phyloP scores from a whole-genome alignment of 2,888 invertebrate genomes.

The Ophraella communa region DNA sequence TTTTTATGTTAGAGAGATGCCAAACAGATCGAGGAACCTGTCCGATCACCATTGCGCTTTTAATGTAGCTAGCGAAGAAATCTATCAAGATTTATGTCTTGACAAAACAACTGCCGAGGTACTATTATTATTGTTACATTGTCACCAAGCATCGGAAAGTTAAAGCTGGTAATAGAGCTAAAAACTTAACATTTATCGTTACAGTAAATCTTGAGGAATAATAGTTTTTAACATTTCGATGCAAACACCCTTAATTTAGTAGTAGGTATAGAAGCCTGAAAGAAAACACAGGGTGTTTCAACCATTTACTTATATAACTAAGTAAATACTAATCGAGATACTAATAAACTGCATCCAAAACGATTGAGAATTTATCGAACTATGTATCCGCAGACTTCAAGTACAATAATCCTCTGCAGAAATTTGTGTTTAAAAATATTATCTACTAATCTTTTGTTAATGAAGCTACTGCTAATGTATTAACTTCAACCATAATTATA shows the following conservation, averaged over 20 bases:
- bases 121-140: slow-evolving; percentile 35
- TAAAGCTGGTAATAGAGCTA: neutral
- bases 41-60: slow-evolving; percentile 43
- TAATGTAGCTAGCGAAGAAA: slow-evolving; percentile 80
- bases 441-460: too few relatives aligned
- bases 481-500: too few relatives aligned
- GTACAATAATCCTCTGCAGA: too few relatives aligned
- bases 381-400: too few relatives aligned
- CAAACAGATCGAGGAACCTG: slow-evolving; percentile 45
- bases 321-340: too few relatives aligned
- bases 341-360: too few relatives aligned
- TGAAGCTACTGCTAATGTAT: too few relatives aligned
- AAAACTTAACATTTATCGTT: too few relatives aligned
- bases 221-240: neutral
- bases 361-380: too few relatives aligned
- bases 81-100: slow-evolving; percentile 92
- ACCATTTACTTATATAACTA: neutral
- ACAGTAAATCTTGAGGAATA: too few relatives aligned
- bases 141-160: neutral
- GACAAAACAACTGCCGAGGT: slow-evolving; percentile 58
- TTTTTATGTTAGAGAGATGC: slow-evolving; percentile 52
- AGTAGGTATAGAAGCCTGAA: neutral
- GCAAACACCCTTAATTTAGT: neutral
- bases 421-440: too few relatives aligned
- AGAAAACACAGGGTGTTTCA: neutral